phyloP scores from a whole-genome alignment of 2,113 vertebrate species.

The Paramormyrops kingsleyae region DNA sequence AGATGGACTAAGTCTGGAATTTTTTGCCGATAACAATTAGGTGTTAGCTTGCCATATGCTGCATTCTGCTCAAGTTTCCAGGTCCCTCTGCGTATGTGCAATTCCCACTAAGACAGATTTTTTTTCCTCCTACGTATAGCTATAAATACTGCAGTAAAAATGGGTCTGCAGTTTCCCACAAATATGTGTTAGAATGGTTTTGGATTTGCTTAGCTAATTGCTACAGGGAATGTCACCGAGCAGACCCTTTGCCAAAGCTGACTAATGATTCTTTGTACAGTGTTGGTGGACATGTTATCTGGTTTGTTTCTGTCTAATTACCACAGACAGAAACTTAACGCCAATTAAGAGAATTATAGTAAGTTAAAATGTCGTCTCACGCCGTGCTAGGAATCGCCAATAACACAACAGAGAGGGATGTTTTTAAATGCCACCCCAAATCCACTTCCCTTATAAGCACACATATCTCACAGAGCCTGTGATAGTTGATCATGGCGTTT shows the following conservation, averaged over 20 bases:
- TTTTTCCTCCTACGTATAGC: constrained; percentile 4
- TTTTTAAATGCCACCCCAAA: background rate
- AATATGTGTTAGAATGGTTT: constrained; percentile 7
- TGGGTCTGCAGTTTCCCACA: constrained; percentile 3
- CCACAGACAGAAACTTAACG: background rate
- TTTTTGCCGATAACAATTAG: background rate
- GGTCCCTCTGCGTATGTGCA: background rate
- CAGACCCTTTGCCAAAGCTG: background rate
- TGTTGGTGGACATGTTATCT: constrained; percentile 9
- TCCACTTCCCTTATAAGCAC: background rate
- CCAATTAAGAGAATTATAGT: constrained; percentile 9
- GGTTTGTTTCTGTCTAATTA: constrained; percentile 8
- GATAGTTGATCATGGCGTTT: background rate
- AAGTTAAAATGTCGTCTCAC: constrained; percentile 1
- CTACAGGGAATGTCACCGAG: constrained; percentile 3
- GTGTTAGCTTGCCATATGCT: background rate
- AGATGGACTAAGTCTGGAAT: background rate
- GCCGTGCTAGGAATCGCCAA: background rate
- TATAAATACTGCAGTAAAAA: constrained; percentile 6
- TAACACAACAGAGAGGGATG: background rate
- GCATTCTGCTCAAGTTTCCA: constrained; percentile 2
- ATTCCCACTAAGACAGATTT: constrained; percentile 9
- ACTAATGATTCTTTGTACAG: background rate
- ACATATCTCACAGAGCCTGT: background rate
- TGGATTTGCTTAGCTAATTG: constrained; percentile 15